Conservation (phyloP, 2,888 invertebrate species). For the Latheticus oryzae region DNA sequence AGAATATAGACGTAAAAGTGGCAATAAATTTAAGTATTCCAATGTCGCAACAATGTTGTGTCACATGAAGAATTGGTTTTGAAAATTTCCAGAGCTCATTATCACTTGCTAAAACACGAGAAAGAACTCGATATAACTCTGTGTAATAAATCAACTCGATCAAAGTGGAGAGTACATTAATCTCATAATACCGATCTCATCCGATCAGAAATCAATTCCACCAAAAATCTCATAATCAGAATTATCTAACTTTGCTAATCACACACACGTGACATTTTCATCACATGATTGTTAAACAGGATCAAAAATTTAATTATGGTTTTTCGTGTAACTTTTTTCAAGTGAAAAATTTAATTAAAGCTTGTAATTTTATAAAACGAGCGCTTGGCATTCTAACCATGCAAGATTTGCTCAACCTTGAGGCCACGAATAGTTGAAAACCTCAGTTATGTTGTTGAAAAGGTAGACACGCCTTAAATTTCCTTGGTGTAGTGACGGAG, state of each 20-base stretch:
- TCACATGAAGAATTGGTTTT: no score
- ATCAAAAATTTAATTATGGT: slow-evolving; percentile 25
- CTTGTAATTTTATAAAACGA: slow-evolving; percentile 28
- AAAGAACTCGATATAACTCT: slow-evolving; percentile 18
- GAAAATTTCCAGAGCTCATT: slow-evolving; percentile 12
- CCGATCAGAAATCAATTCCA: slow-evolving; percentile 14
- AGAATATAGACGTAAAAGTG: no score
- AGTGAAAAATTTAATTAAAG: slow-evolving; percentile 37
- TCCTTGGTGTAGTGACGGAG: slow-evolving; percentile 10
- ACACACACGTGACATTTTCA: slow-evolving; percentile 4
- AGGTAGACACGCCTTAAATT: slow-evolving; percentile 31
- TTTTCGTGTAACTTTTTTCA: slow-evolving; percentile 17
- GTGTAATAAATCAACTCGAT: slow-evolving; percentile 14
- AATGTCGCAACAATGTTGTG: no score
- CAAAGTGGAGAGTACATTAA: slow-evolving; percentile 17
- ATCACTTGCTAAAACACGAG: slow-evolving; percentile 10
- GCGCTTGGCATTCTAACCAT: slow-evolving; percentile 31
- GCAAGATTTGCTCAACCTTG: slow-evolving; percentile 38
- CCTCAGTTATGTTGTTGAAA: slow-evolving; percentile 30
- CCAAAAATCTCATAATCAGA: slow-evolving; percentile 5
- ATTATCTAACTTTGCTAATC: slow-evolving; percentile 14
- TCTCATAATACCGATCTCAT: slow-evolving; percentile 2
- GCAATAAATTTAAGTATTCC: no score
- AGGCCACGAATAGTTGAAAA: slow-evolving; percentile 36
- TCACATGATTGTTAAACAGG: slow-evolving; percentile 2